Percentiles rank a stretch among this genome's conserved stretches.
Conservation (phyloP, 2,888 invertebrate genomes). For the Apamea anceps region DNA sequence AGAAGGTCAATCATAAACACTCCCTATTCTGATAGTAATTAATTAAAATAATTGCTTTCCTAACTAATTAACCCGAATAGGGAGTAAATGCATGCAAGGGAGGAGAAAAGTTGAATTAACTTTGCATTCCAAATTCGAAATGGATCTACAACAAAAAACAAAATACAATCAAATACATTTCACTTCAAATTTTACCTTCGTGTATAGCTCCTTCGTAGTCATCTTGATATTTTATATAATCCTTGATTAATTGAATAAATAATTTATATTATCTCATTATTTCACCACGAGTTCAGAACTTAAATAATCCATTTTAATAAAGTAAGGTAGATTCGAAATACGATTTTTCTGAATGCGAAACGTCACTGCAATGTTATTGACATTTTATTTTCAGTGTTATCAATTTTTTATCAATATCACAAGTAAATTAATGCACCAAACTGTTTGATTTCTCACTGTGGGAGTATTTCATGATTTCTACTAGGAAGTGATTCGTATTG, state of each 20-base stretch:
- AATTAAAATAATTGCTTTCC: neutral
- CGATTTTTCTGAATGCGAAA: conserved; percentile 83
- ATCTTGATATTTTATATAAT: conserved; percentile 76
- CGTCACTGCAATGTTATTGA: conserved; percentile 86
- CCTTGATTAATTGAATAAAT: conserved; percentile 63
- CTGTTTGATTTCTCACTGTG: conserved; percentile 46
- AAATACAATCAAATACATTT: conserved; percentile 62
- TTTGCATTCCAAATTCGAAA: conserved; percentile 67
- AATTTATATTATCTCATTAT: conserved; percentile 74
- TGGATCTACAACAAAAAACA: conserved; percentile 54
- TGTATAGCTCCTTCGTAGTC: conserved; percentile 89
- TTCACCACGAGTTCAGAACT: conserved; percentile 82
- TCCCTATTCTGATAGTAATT: conserved; percentile 36
- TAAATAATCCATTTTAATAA: conserved; percentile 83
- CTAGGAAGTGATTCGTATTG: conserved; percentile 76
- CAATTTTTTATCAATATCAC: conserved; percentile 74
- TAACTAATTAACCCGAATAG: neutral
- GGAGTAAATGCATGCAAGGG: neutral
- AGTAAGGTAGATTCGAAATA: conserved; percentile 84
- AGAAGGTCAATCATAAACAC: conserved; percentile 67
- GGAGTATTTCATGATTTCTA: conserved; percentile 70
- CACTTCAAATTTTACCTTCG: conserved; percentile 82
- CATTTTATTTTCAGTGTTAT: conserved; percentile 81
- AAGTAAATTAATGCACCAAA: conserved; percentile 48
- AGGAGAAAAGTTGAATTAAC: conserved; percentile 38